A percentile compares a stretch with the other conserved stretches of the same genome.
Conservation (phyloP, 2,113 vertebrate genomes). For the Chionodraco myersi region DNA sequence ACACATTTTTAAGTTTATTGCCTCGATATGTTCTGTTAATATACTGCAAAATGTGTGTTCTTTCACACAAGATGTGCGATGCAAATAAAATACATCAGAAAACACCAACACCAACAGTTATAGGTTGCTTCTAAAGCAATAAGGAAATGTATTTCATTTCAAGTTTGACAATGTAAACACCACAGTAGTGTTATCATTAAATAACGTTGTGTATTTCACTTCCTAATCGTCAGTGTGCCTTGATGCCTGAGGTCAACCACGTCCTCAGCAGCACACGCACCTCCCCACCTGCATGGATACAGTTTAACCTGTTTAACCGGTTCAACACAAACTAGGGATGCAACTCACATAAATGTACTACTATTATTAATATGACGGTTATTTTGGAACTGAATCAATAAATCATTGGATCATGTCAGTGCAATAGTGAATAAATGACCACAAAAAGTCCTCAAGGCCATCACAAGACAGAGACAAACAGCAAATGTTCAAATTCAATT, state of each 20-base stretch:
- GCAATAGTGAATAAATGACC: background rate
- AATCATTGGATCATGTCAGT: background rate
- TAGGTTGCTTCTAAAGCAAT: background rate
- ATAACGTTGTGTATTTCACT: background rate
- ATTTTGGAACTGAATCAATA: background rate
- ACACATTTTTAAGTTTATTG: background rate
- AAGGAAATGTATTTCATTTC: background rate
- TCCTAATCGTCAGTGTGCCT: background rate
- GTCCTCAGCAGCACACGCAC: background rate
- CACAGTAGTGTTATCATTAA: background rate
- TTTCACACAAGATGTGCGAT: background rate
- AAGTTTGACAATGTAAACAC: background rate
- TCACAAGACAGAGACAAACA: background rate
- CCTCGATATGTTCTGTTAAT: background rate
- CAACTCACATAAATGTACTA: background rate
- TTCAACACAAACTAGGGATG: background rate
- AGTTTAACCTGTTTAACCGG: background rate
- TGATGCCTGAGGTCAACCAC: conserved; percentile 3
- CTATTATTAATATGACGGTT: background rate
- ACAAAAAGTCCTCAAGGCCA: background rate
- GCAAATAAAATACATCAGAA: background rate
- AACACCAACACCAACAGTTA: background rate
- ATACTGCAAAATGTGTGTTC: background rate
- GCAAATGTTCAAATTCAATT: background rate
- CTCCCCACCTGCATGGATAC: background rate